Evolutionary conservation across 2,888 invertebrate genomes (phyloP), one percentile per base, ranked within the genome.

Genomic region (Cremastobaeus sp.): DNA sequence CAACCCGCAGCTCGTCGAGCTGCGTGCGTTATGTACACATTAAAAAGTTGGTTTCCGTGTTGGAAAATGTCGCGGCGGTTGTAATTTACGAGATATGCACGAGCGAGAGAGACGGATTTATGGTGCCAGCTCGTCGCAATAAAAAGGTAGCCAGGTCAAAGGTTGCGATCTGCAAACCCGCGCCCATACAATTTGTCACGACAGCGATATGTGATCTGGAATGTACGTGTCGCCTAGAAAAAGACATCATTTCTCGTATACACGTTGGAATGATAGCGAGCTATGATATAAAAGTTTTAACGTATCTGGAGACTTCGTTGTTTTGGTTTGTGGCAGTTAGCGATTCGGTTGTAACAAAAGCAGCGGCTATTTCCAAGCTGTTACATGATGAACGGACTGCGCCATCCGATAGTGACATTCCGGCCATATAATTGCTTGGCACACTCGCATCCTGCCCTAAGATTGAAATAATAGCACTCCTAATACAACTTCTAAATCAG

Each of bases 361-460:
- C 30, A 17, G 45, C 30, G 54, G 66, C 59, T 64, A 64, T 77
- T 74, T 69, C 70, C 81, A 80, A 83, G 83, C 83, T 82, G 82
- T 81, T 82, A 77, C 83, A 81, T 82, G 81, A 83, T 78, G 78
- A 81, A 83, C 79, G 78, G 66, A 77, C 57, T 60, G 77, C 75
- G 54, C 77, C 81, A 68, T 78, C 79, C 78, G 79, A 81, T 80
- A 77, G 72, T 81, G 78, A 80, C 82, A 74, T 78, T 77, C 59
- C 71, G 68, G 74, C 79, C 75, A 79, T 80, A 78, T 78, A 77
- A 81, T 81, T 80, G 78, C 77, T 70, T 74, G 74, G 77, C 74
- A 64, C 32, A 52, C 37, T 68, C 54, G 39, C 54, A 18, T 25
- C 25, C 14, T 12, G 8, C 14, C 28, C 28, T 25, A 45, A 45